A percentile compares a stretch with the other conserved stretches of the same genome.
Evolutionary conservation across 2,888 invertebrate genomes (phyloP).

Genomic region (Diarsia dahlii): DNA sequence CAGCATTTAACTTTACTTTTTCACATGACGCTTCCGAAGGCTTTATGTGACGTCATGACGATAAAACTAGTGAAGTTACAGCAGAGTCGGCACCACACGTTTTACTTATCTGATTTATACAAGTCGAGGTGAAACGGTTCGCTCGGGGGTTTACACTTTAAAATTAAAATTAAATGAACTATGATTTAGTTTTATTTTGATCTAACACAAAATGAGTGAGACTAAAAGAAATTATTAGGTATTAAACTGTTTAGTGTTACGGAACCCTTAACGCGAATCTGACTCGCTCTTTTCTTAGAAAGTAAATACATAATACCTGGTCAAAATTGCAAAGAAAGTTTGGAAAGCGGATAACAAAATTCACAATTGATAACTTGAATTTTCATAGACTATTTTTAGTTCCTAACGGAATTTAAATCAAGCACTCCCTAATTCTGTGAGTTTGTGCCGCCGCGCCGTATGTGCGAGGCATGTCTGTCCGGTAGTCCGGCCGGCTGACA

Average conservation of each 20-base stretch:
- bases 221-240: too few relatives aligned
- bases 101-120: conserved; percentile 47
- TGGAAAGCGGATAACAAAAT: not conserved
- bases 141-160: not conserved
- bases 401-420: conserved; percentile 8
- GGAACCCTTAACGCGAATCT: too few relatives aligned
- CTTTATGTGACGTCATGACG: conserved; percentile 38
- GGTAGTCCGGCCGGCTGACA: not conserved
- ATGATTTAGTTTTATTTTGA: not conserved
- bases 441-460: not conserved
- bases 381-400: not conserved
- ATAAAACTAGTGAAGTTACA: conserved; percentile 50
- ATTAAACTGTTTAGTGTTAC: too few relatives aligned
- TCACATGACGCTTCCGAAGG: conserved; percentile 36
- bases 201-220: too few relatives aligned
- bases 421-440: not conserved
- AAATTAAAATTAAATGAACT: not conserved
- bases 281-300: not conserved
- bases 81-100: conserved; percentile 9
- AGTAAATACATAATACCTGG: not conserved
- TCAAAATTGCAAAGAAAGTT: not conserved
- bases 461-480: not conserved
- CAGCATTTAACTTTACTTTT: conserved; percentile 52
- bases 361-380: not conserved
- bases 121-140: conserved; percentile 4